Base-by-base conservation (phyloP, 2,888 invertebrate species). In the Pristionchus mayeri region DNA sequence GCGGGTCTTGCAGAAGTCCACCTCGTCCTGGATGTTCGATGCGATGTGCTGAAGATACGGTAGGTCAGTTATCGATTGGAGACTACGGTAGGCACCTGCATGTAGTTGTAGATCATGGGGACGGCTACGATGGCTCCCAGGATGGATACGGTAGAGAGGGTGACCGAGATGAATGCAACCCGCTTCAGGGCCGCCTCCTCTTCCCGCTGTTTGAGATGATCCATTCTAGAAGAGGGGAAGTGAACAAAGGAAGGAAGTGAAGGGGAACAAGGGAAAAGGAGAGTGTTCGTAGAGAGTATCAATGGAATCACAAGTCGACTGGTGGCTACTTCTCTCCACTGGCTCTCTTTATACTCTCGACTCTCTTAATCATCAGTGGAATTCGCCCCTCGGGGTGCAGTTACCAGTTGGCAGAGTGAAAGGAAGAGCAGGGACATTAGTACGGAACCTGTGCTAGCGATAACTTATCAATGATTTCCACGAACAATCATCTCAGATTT, bases 81-180 rank as follows among this genome's bases (percentile, higher is more conserved):
- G 9, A 0, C 3, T 24, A 37, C 16, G 1, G 57, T 57, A 27
- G 4, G 78, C 50, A 82, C 81, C 81, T 82, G 81, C 81, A 82
- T 63, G 63, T 82, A 82, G 34, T 82, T 82, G 81, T 82, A 82
- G 81, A 82, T 48, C 81, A 82, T 82, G 63, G 81, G 81, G 24
- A 82, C 81, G 21, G 81, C 81, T 21, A 82, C 24, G 30, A 82
- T 63, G 0, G 81, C 81, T 11, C 44, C 81, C 2, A 82, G 81
- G 13, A 82, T 82, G 81, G 81, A 60, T 1, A 63, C 81, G n/a
- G 81, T 82, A 11, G 81, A 82, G 30, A 82, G 44, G 4, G 81
- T 27, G 30, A 82, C 63, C 7, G 81, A 82, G 48, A 82, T 24
- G 48, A 82, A 82, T 44, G 81, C 81, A 6, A 82, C 81, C 37